Evolutionary conservation across 2,113 vertebrate genomes (phyloP), one percentile per base, ranked within the genome.

Genomic region (Morone chrysops): DNA sequence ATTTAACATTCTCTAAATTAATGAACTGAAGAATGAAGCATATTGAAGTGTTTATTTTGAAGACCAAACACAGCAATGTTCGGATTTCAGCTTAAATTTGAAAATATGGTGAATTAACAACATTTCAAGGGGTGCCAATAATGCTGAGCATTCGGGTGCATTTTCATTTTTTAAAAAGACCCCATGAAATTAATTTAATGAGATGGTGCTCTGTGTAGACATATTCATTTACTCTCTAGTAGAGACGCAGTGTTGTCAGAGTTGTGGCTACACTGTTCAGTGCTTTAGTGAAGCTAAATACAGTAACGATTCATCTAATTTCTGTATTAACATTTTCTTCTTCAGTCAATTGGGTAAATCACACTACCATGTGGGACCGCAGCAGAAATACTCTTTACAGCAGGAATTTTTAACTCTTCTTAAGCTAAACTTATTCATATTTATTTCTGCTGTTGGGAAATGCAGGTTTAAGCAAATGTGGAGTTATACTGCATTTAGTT

Each of bases 371-470:
- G 73, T 68, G 56, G 70, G 74, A 69, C 59, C 38, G 22, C 73
- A 71, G 79, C 80, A 38, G 62, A 75, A 57, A 68, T 65, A 56
- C 41, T 78, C 36, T 87, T 60, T 31, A 70, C 73, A 87, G 73
- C 75, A 82, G 71, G 68, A 87, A 56, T 78, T 84, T 86, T 80
- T 51, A 86, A 87, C 76, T 75, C n/a, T 80, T 89, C 65, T 81
- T 83, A 86, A 88, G 59, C 81, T 87, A 59, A 85, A 72, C 66
- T 16, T 69, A 31, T 38, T 87, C 47, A 8, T 89, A 78, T 91
- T 87, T 89, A 83, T 89, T 51, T 71, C 80, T 89, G 85, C 86
- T 89, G 73, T 73, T 68, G 74, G 75, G 51, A 68, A 72, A 78
- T 54, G 47, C 78, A 85, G 78, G 57, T 78, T 79, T 78, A 86